phyloP scores from a whole-genome alignment of 2,113 vertebrate species.

The Ophiodon elongatus region DNA sequence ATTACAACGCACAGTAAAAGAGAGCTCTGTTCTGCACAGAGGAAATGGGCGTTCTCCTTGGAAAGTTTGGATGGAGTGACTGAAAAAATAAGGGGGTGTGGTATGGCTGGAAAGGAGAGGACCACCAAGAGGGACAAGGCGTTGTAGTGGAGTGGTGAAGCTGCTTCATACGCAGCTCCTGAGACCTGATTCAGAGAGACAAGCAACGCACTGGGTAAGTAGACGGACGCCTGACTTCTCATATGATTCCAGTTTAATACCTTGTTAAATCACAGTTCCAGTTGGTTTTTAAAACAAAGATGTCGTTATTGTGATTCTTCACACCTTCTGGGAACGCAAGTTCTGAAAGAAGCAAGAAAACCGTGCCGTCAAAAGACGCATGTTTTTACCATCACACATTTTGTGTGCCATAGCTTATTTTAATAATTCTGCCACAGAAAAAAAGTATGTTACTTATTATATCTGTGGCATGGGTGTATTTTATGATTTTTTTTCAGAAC shows the following conservation, averaged over 20 bases:
- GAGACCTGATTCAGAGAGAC: slow-evolving; percentile 46
- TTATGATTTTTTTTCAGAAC: background rate
- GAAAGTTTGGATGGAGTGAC: slow-evolving; percentile 74
- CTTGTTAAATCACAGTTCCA: background rate
- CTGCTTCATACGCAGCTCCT: slow-evolving; percentile 20
- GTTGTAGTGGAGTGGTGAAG: slow-evolving; percentile 27
- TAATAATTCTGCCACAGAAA: background rate
- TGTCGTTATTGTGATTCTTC: background rate
- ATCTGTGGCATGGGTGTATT: background rate
- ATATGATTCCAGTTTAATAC: background rate
- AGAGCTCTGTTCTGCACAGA: slow-evolving; percentile 74
- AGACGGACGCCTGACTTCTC: slow-evolving; percentile 13
- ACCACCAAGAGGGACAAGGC: slow-evolving; percentile 61
- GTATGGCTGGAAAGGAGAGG: slow-evolving; percentile 49
- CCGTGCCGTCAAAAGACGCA: background rate
- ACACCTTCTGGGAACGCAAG: background rate
- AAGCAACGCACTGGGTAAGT: slow-evolving; percentile 50
- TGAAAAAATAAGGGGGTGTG: slow-evolving; percentile 67
- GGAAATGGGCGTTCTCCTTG: slow-evolving; percentile 82
- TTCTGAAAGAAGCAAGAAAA: background rate
- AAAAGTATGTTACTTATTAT: background rate
- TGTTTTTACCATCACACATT: background rate
- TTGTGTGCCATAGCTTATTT: background rate
- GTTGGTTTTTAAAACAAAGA: background rate
- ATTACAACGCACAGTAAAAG: slow-evolving; percentile 60